These are phyloP conservation scores for Eupeodes corollae DNA, from an alignment of 1,140 invertebrate genomes.

Conservation along the genomic window DNA sequence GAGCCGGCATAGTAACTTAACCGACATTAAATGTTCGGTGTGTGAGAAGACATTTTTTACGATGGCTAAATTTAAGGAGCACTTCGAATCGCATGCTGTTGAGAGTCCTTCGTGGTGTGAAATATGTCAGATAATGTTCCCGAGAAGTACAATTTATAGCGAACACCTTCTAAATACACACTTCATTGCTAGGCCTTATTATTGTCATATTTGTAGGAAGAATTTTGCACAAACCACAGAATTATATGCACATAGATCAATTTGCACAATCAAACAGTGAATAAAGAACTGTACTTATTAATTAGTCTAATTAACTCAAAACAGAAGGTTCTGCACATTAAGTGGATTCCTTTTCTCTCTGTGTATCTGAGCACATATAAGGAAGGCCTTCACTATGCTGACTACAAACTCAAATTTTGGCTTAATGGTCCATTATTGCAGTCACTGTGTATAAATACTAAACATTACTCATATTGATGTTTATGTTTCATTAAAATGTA, in stretches of 20 bases:
- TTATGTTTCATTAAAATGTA: no score
- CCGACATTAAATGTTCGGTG: conserved; percentile 14
- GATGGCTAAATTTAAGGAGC: conserved; percentile 27
- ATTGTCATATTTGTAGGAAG: conserved; percentile 45
- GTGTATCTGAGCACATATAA: no score
- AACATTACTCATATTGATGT: no score
- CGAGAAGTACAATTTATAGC: conserved; percentile 75
- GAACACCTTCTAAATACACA: conserved; percentile 68
- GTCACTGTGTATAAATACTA: no score
- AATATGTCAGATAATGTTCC: conserved; percentile 60
- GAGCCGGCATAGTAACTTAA: conserved; percentile 27
- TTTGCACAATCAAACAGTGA: no score
- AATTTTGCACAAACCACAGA: conserved; percentile 4
- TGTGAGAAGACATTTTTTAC: conserved; percentile 27
- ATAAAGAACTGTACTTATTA: no score
- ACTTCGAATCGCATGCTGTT: conserved; percentile 67
- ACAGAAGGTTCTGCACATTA: no score
- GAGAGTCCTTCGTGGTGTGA: conserved; percentile 64
- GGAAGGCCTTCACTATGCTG: no score
- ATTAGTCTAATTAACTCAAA: no score
- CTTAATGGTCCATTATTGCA: no score
- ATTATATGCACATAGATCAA: neutral
- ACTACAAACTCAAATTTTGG: no score
- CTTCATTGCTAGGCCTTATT: conserved; percentile 64
- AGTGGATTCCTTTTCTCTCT: no score